A percentile compares a stretch with the other conserved stretches of the same genome.
These are phyloP conservation scores for Dryobates pubescens DNA, from an alignment of 2,797 vertebrate genomes.

Conservation along the genomic window DNA sequence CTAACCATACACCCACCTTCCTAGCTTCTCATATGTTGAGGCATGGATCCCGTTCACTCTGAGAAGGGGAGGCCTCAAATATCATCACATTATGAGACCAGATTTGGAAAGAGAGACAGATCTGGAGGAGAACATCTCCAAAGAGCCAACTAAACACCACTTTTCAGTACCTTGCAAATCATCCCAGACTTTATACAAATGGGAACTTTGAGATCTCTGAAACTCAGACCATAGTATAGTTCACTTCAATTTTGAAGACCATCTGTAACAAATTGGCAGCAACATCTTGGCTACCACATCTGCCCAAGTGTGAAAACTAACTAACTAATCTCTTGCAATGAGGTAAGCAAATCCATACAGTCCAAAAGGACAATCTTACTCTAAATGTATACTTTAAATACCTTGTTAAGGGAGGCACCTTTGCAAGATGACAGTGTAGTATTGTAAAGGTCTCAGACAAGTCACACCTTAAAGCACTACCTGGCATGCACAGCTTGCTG, in stretches of 20 bases:
- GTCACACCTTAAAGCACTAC: not conserved
- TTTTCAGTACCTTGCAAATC: not conserved
- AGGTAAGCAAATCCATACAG: not conserved
- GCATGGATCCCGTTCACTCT: not conserved
- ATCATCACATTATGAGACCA: not conserved
- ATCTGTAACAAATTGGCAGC: not conserved
- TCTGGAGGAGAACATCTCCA: not conserved
- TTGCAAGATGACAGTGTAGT: not conserved
- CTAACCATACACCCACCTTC: not conserved
- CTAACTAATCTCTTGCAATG: not conserved
- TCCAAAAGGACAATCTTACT: not conserved
- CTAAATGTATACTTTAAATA: slow-evolving; percentile 2
- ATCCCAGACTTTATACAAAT: not conserved
- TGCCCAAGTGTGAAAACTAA: not conserved
- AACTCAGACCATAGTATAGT: not conserved
- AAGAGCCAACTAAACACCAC: not conserved
- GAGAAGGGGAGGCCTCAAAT: not conserved
- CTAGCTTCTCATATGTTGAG: not conserved
- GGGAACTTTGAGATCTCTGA: not conserved
- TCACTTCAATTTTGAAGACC: not conserved
- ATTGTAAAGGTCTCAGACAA: not conserved
- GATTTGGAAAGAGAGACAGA: not conserved
- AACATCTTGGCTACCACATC: not conserved
- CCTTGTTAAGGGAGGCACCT: not conserved
- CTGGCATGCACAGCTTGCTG: not conserved